phyloP scores from a whole-genome alignment of 2,113 vertebrate genomes.

The Henicopernis longicauda region DNA sequence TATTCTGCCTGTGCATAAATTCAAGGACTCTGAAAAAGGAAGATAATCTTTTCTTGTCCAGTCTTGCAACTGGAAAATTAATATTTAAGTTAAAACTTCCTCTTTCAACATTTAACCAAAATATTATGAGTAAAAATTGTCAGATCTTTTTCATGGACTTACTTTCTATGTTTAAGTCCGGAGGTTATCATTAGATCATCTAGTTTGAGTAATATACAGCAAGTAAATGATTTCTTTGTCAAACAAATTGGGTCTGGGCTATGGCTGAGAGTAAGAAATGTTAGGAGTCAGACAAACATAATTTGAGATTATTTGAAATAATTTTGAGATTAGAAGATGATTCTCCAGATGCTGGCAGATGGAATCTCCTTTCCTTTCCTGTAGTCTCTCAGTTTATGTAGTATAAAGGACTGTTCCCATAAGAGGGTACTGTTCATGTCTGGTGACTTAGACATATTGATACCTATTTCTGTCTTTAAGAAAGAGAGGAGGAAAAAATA shows the following conservation, averaged over 20 bases:
- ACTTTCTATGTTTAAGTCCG: background rate
- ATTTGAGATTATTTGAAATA: background rate
- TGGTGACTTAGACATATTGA: background rate
- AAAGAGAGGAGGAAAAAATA: background rate
- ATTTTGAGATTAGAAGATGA: background rate
- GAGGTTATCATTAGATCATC: background rate
- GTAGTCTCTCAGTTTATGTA: background rate
- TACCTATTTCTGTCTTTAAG: background rate
- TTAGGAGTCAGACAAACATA: background rate
- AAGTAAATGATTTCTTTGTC: background rate
- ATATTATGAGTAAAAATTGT: background rate
- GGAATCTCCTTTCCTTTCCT: background rate
- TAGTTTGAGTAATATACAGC: background rate
- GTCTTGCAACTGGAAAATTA: background rate
- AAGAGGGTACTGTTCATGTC: background rate
- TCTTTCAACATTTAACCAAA: background rate
- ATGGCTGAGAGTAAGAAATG: background rate
- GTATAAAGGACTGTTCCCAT: background rate
- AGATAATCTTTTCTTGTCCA: background rate
- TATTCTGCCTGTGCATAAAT: background rate
- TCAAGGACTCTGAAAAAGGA: background rate
- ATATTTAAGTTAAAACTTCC: background rate
- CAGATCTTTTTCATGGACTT: background rate
- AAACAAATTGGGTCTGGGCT: background rate
- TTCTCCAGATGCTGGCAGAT: background rate